Conservation (phyloP, 2,113 vertebrate species). For the Apodemus sylvaticus region DNA sequence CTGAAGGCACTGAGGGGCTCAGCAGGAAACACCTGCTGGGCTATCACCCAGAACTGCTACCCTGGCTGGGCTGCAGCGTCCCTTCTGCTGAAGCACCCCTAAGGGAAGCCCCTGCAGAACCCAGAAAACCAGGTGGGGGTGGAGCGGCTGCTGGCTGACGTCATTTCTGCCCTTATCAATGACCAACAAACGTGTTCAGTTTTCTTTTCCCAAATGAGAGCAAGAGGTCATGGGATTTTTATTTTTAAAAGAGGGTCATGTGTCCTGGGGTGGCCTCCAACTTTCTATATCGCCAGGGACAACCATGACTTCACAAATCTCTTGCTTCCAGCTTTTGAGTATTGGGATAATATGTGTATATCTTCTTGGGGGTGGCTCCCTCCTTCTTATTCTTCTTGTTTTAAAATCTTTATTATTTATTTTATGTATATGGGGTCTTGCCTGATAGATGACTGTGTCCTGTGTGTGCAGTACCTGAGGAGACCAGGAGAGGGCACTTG, state of each 20-base stretch:
- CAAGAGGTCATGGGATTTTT: neutral
- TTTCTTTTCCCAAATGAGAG: slow-evolving; percentile 7
- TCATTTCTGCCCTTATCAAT: slow-evolving; percentile 22
- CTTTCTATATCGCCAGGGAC: neutral
- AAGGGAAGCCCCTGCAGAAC: neutral
- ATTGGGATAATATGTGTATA: neutral
- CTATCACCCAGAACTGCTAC: neutral
- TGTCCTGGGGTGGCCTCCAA: too few species aligned
- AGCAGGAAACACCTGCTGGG: neutral
- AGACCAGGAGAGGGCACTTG: neutral
- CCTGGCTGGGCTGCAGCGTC: neutral
- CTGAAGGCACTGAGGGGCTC: neutral
- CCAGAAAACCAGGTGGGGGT: neutral
- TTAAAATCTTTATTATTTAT: neutral
- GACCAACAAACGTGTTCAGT: neutral
- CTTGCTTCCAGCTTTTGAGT: neutral
- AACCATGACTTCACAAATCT: neutral
- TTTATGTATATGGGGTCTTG: neutral
- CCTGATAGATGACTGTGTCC: neutral
- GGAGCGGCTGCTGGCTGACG: neutral
- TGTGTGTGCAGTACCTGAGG: neutral
- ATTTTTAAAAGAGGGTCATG: neutral
- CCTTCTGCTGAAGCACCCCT: neutral
- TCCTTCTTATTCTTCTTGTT: neutral
- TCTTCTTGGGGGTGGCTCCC: neutral